Evolutionary conservation across 2,888 invertebrate genomes (phyloP), one percentile per base, ranked within the genome.

Genomic region (Coenonympha glycerion): DNA sequence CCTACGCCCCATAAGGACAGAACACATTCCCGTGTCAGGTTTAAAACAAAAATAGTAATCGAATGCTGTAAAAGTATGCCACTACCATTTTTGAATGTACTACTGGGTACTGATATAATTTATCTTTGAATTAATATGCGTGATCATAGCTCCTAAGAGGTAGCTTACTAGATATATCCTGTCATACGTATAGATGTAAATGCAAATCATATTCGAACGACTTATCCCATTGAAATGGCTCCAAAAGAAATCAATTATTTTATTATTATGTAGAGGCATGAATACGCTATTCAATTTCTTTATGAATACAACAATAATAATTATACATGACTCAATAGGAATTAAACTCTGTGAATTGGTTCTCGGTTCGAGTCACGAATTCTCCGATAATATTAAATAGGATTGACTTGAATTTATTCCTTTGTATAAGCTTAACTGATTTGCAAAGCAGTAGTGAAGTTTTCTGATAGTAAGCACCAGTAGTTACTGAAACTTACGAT

Each of bases 221-320:
- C 64, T 66, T 61, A 60, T 61, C 59, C 63, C 66, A 73, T 74
- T 72, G 56, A 63, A 55, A 40, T 40, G 57, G 60, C 64, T 64
- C 66, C 53, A 73, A 76, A 77, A 69, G 69, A 71, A 75, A 71
- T 77, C 68, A 70, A 71, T 73, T 71, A 39, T 5, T 9, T 22
- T 37, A 72, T 13, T 37, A 72, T n/a, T n/a, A n/a, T n/a, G n/a
- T 68, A 67, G 68, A 62, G 59, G 61, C 63, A 65, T 70, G 72
- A 75, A 76, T 73, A 64, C 64, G 62, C 68, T 60, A 70, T 76
- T 73, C 65, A 75, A 66, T 66, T 65, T 64, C 51, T 55, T 56
- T 56, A 50, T 55, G 13, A 33, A 40, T 49, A 47, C 33, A 41
- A 16, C 47, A 64, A 56, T 62, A n/a, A n/a, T n/a, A n/a, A n/a